Evolutionary conservation across 2,888 invertebrate species (phyloP), one percentile per base, ranked within the genome.

Genomic region (Myopa testacea): DNA sequence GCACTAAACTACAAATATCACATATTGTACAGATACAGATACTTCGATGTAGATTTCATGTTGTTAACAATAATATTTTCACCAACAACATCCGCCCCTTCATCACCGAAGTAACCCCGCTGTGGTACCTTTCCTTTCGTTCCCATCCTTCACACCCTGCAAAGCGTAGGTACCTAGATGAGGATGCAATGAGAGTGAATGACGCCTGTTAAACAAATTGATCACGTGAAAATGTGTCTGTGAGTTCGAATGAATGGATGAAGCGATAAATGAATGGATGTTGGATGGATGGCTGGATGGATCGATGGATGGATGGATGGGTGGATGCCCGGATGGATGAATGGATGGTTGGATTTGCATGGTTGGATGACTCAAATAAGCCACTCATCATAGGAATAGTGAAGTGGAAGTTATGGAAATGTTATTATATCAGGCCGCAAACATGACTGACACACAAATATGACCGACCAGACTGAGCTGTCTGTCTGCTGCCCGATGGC

Each of bases 191-290:
- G 37, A 34, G 72, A 38, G 38, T 38, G 40, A 19, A 72, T 81
- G 81, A 67, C 76, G 16, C 65, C 78, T 82, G 81, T 81, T 83
- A 84, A 86, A 85, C 84, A 85, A 85, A 85, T 85, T 85, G 84
- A 85, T 85, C 83, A 84, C 83, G 84, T 85, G 83, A 84, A 84
- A 82, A 50, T n/a, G 26, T 55, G 78, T 80, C 52, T 14, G 70
- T 45, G 40, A 52, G 52, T n/a, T 37, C 26, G 26, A 40, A 76
- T 84, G 84, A 83, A 37, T 38, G 72, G n/a, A 26, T 10, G 26
- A 10, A 10, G 19, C 7, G 19, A 14, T 58, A 26, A 12, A n/a
- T 62, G 7, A 10, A 45, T 45, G 45, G 45, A 10, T 45, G 45
- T 8, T 45, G 10, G 45, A 45, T 45, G 10, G 7, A 45, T 10